Evolutionary conservation across 1,140 invertebrate species (phyloP), one percentile per base, ranked within the genome.

Genomic region (Polypedilum vanderplanki): DNA sequence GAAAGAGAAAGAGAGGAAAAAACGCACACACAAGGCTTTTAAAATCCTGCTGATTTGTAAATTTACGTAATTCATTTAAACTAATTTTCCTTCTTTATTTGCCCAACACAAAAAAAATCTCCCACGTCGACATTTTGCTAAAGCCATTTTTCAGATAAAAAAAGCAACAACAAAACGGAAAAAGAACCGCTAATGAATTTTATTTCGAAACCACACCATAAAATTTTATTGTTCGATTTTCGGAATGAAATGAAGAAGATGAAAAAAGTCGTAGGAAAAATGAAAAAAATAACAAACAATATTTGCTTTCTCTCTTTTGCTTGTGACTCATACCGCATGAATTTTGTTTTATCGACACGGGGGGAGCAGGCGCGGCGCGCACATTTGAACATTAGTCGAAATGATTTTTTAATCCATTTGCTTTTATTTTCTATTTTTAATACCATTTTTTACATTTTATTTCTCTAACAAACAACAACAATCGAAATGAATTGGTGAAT

Each of bases 151-250:
- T n/a, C 46, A 57, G 46, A 57, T 57, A 57, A 57, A 57, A n/a
- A 33, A 3, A 57, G 46, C 46, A 57, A 57, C 12, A n/a, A 57
- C 46, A 57, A 57, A 57, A 46, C 8, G 10, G 10, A 18, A 70
- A 22, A 22, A 70, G 20, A 70, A 70, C 65, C 65, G 17, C 65
- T 70, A 70, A 70, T 70, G 65, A 70, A 70, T 70, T 70, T 70
- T 70, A 70, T 70, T 70, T 18, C 4, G 17, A 70, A 70, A 20
- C 65, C 65, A 70, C 65, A 70, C 65, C 65, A 70, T 70, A 20
- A 70, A 70, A 70, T 22, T 70, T 70, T 70, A 70, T 22, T 70
- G 65, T 70, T 70, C 20, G 65, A 70, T 70, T 70, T 57, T 57
- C 46, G 12, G 4, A 57, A 57, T 57, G n/a, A 57, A 57, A 15